phyloP scores from a whole-genome alignment of 2,797 vertebrate genomes.

The Agapornis canus region DNA sequence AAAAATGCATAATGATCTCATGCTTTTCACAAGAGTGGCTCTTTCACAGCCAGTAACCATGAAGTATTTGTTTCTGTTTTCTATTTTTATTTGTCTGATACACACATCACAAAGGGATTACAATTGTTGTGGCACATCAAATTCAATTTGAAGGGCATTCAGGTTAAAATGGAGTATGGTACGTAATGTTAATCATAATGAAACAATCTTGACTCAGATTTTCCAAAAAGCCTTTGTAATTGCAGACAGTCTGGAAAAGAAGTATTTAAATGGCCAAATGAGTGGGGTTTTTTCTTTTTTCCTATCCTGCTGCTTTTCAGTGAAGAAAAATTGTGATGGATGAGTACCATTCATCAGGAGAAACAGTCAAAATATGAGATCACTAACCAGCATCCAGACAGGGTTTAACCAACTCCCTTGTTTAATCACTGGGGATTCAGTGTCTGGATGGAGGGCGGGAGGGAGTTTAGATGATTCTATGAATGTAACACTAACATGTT shows the following conservation, averaged over 20 bases:
- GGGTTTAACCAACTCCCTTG: constrained; percentile 19
- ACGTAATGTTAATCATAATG: constrained; percentile 14
- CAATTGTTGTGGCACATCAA: neutral
- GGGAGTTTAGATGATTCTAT: neutral
- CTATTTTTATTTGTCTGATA: constrained; percentile 2
- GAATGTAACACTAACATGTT: neutral
- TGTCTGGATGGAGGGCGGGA: neutral
- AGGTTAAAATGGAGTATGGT: constrained; percentile 9
- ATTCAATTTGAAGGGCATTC: neutral
- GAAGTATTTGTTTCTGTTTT: constrained; percentile 29
- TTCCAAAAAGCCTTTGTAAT: constrained; percentile 28
- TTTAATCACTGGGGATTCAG: constrained; percentile 29
- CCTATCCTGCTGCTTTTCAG: constrained; percentile 15
- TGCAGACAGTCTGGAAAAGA: constrained; percentile 33
- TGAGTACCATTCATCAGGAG: constrained; percentile 19
- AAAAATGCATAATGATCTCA: constrained; percentile 1
- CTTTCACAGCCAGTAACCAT: constrained; percentile 5
- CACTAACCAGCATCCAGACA: constrained; percentile 51
- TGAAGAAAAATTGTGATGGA: constrained; percentile 29
- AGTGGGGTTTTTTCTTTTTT: neutral
- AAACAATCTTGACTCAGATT: constrained; percentile 15
- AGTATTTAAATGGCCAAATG: constrained; percentile 11
- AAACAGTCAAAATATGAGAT: constrained; percentile 60
- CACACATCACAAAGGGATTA: neutral
- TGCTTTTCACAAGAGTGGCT: neutral